Conservation (phyloP, 2,113 vertebrate species). For the Illadopsis cleaveri region DNA sequence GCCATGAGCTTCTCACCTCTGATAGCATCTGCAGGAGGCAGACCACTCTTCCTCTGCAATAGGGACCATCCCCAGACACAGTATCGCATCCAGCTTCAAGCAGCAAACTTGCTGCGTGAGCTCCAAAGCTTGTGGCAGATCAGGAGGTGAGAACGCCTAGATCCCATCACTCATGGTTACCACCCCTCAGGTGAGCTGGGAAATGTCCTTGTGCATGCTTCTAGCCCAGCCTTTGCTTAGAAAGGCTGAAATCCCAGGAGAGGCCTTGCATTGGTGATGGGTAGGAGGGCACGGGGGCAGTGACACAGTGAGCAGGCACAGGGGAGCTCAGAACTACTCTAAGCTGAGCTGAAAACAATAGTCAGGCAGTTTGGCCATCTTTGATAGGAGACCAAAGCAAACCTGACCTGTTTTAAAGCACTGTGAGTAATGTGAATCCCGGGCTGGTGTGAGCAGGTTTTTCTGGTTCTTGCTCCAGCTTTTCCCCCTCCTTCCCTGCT, state of each 20-base stretch:
- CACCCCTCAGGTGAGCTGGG: not conserved
- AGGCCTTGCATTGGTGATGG: not conserved
- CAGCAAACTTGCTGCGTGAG: not conserved
- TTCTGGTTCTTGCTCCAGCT: slow-evolving; percentile 35
- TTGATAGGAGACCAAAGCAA: slow-evolving; percentile 2
- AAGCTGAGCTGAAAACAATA: not conserved
- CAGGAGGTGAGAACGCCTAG: rapidly evolving
- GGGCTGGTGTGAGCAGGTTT: not conserved
- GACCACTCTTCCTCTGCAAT: not conserved
- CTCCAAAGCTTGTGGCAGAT: not conserved
- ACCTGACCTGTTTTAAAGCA: slow-evolving; percentile 28
- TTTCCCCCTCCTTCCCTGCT: not conserved
- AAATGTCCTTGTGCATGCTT: rapidly evolving
- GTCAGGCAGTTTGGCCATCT: not conserved
- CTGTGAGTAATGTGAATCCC: slow-evolving; percentile 9
- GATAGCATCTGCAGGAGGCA: not conserved
- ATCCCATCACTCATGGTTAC: rapidly evolving
- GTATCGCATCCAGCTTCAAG: not conserved
- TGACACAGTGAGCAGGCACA: not conserved
- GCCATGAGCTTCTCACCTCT: not conserved
- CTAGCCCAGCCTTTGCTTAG: not conserved
- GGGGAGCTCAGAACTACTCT: rapidly evolving
- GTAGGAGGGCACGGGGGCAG: not conserved
- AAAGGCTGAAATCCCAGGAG: not conserved
- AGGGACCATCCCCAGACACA: not conserved